Evolutionary conservation across 2,888 invertebrate genomes (phyloP), one percentile per base, ranked within the genome.

Genomic region (Drosophila suboccidentalis): DNA sequence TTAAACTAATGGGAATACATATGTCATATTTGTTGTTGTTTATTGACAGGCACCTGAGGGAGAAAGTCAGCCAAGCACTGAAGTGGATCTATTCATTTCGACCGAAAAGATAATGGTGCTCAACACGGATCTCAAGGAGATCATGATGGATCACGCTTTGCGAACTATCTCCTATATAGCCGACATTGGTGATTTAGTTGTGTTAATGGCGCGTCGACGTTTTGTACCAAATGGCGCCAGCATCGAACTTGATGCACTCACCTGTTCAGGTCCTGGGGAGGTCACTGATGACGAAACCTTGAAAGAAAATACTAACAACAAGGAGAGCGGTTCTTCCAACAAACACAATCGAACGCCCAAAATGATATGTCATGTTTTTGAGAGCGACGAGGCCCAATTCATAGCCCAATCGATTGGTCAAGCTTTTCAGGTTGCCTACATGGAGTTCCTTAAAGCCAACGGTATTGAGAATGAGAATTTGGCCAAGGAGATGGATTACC

Each of bases 91-190:
- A 34, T 99, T 99, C 94, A 99, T 99, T 91, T 99, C 99, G 39
- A 99, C 99, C 11, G 99, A 99, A 93, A 99, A 99, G 93, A 99
- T 99, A 80, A 99, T 99, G 99, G 99, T 99, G 63, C 95, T 99
- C 71, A 99, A 99, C 92, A 99, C 99, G 2, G 99, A 99, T 93
- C 94, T 99, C 58, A 99, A 99, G 93, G 99, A 99, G 94, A 99
- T 99, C 71, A 99, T 99, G 98, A 99, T 99, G 99, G 99, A 99
- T 93, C 99, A 99, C 93, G 98, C 99, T 1, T 93, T 99, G 69
- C 95, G 99, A 83, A 99, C 99, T 46, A 99, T 99, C 91, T 99
- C 99, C 1, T 99, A 99, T 91, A 99, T 99, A 83, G 99, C 99
- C 6, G 99, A 99, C 93, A 99, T 99, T 75, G 99, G 99, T 6